Evolutionary conservation across 1,140 invertebrate genomes (phyloP).

Genomic region (Apis cerana): DNA sequence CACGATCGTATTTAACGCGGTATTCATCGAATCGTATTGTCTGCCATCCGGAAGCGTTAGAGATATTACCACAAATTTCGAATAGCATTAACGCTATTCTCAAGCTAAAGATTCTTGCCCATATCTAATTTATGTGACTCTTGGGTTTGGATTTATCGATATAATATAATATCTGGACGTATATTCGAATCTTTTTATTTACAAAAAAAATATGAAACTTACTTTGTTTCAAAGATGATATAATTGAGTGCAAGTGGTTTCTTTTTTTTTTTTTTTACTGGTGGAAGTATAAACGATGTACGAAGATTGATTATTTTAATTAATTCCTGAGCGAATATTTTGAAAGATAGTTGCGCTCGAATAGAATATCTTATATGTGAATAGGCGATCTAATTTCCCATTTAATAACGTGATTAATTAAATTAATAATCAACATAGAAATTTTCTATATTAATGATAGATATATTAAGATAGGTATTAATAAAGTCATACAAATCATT

Average conservation of each 20-base stretch:
- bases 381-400: neutral
- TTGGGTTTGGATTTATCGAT: no score
- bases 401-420: neutral
- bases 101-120: slow-evolving; percentile 1
- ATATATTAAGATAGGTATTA: neutral
- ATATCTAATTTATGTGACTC: neutral
- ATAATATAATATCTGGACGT: no score
- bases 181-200: no score
- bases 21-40: slow-evolving; percentile 51
- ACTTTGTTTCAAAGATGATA: no score
- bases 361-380: neutral
- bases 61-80: slow-evolving; percentile 39
- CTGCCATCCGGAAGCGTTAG: neutral
- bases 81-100: slow-evolving; percentile 13
- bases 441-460: neutral
- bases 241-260: no score
- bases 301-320: no score
- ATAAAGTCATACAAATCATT: neutral
- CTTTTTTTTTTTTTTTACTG: no score
- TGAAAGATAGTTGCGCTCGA: no score
- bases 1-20: slow-evolving; percentile 37
- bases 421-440: neutral
- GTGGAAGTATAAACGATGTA: no score
- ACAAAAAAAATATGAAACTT: no score
- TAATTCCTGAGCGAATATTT: no score